Percentiles rank a stretch among this genome's conserved stretches.
Evolutionary conservation across 2,888 invertebrate genomes (phyloP).

Genomic region (Parelbella ahira): DNA sequence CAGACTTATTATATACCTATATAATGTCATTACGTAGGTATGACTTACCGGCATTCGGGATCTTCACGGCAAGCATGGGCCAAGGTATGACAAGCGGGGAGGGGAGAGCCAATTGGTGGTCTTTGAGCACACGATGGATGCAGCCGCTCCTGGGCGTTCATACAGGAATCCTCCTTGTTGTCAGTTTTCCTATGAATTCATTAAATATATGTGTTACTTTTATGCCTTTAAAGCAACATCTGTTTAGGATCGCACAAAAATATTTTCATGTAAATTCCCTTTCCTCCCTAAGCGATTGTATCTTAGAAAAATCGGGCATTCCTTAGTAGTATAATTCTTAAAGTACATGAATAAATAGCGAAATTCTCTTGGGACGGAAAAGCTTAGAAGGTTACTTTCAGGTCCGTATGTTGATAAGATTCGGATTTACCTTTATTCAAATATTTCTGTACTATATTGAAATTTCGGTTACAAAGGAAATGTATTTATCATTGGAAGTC

Average conservation of each 20-base stretch:
- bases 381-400: neutral
- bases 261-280: neutral
- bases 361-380: neutral
- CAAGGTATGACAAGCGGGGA: conserved; percentile 92
- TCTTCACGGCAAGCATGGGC: conserved; percentile 91
- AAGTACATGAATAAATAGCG: conserved; percentile 5
- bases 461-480: too few species aligned
- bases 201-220: too few species aligned
- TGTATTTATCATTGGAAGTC: too few species aligned
- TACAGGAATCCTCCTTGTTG: conserved; percentile 91
- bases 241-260: neutral
- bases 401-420: too few species aligned
- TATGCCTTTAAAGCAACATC: too few species aligned
- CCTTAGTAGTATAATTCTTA: conserved; percentile 8
- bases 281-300: conserved; percentile 4
- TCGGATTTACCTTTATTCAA: too few species aligned
- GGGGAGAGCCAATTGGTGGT: conserved; percentile 84
- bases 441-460: too few species aligned
- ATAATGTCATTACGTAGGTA: too few species aligned
- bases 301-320: neutral
- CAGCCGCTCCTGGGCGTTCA: conserved; percentile 93
- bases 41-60: conserved; percentile 90
- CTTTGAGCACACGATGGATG: conserved; percentile 94
- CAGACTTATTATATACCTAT: too few species aligned
- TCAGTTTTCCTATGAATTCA: conserved; percentile 86